phyloP scores from a whole-genome alignment of 2,888 invertebrate genomes.

The Chloroclystis v-ata region DNA sequence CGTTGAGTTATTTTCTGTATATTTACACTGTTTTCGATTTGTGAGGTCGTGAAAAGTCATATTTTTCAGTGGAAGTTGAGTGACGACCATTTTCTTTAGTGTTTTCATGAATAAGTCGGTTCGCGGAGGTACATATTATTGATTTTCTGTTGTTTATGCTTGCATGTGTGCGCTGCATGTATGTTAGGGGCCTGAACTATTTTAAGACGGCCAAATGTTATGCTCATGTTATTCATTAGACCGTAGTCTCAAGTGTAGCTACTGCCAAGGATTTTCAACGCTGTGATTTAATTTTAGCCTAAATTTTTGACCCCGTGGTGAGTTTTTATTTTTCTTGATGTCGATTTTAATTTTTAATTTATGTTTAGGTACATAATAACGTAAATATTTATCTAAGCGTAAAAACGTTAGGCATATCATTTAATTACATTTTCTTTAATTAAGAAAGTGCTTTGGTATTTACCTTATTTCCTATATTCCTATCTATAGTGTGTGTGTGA shows the following conservation, averaged over 20 bases:
- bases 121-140: conserved; percentile 50
- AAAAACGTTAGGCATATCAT: too few species aligned
- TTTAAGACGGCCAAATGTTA: conserved; percentile 72
- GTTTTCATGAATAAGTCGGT: conserved; percentile 31
- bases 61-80: conserved; percentile 62
- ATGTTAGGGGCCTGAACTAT: conserved; percentile 74
- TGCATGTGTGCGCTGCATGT: conserved; percentile 53
- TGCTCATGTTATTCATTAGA: conserved; percentile 55
- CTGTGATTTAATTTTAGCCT: conserved; percentile 20
- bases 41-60: conserved; percentile 61
- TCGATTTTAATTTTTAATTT: neutral
- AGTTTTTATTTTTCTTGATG: neutral
- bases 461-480: too few species aligned
- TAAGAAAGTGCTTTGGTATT: too few species aligned
- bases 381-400: too few species aligned
- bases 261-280: conserved; percentile 29
- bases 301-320: conserved; percentile 17
- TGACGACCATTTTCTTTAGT: conserved; percentile 55
- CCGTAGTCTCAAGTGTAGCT: conserved; percentile 35
- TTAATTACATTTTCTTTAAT: too few species aligned
- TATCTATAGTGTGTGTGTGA: too few species aligned
- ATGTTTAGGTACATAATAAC: too few species aligned
- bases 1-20: conserved; percentile 50
- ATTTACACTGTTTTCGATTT: conserved; percentile 47
- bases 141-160: conserved; percentile 55